A percentile compares a stretch with the other conserved stretches of the same genome.
These are phyloP conservation scores for Lutraria rhynchaena DNA, from an alignment of 1,140 invertebrate species.

Conservation along the genomic window DNA sequence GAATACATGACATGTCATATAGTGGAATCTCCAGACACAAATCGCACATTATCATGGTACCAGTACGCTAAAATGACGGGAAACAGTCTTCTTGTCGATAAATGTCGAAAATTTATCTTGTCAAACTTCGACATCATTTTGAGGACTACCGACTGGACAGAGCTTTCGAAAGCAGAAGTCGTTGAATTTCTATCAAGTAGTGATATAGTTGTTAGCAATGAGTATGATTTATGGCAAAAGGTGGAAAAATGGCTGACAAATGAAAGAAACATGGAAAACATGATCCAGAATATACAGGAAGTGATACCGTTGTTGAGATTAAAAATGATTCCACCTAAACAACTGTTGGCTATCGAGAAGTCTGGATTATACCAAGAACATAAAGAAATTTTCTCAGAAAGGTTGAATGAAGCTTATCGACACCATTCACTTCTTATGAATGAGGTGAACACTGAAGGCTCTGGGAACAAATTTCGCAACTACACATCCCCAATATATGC, in stretches of 20 bases:
- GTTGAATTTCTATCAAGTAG: constrained; percentile 75
- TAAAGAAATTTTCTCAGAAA: constrained; percentile 66
- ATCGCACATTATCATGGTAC: constrained; percentile 79
- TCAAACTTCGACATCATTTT: constrained; percentile 79
- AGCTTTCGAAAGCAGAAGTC: constrained; percentile 70
- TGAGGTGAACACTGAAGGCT: constrained; percentile 46
- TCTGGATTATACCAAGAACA: constrained; percentile 66
- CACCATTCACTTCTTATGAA: constrained; percentile 74
- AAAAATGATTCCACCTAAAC: constrained; percentile 75
- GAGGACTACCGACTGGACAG: constrained; percentile 75
- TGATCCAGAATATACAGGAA: constrained; percentile 70
- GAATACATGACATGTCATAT: constrained; percentile 79
- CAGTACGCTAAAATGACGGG: constrained; percentile 77
- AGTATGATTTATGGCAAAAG: constrained; percentile 70
- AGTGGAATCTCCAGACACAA: constrained; percentile 75
- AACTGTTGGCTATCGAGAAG: constrained; percentile 72
- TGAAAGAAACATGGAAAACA: constrained; percentile 63
- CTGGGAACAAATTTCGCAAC: constrained; percentile 70
- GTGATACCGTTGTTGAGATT: constrained; percentile 76
- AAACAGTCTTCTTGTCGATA: constrained; percentile 70
- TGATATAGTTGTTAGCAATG: constrained; percentile 76
- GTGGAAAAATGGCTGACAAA: constrained; percentile 75
- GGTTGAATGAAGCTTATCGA: constrained; percentile 70
- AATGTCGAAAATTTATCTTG: constrained; percentile 76
- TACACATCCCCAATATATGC: constrained; percentile 66